Evolutionary conservation across 92 coral and sea anemone genomes (phyloP), one percentile per base, ranked within the genome.

Genomic region (Porites cylindrica): DNA sequence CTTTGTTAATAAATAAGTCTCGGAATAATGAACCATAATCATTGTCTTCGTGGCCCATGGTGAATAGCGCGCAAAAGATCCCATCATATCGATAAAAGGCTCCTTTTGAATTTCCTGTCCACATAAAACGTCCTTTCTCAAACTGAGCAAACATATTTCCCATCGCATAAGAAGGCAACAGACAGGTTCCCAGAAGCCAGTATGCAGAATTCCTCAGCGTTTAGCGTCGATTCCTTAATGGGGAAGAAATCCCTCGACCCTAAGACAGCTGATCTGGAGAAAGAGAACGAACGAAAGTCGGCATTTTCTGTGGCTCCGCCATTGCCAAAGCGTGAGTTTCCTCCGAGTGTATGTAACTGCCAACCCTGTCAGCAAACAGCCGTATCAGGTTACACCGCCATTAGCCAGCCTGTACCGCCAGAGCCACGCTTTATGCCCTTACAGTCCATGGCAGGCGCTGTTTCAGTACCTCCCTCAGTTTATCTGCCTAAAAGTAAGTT

Each of bases 351-450:
- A 20, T 95, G 98, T 75, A 90, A 95, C 88, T 95, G 98, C 78
- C 98, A 95, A 32, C 98, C 98, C 5, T 95, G 98, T 70, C 98
- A 92, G 77, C 98, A 95, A 75, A 87, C 90, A 14, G 75, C 95
- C 32, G 82, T 91, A 65, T 14, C 95, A 23, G 93, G 93, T 10
- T 95, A 93, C 84, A 86, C 96, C 4, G 93, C 96, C 29, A 91
- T 95, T 7, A 93, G 94, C 65, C 98, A 95, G 61, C 74, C 89
- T 18, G 93, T 91, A 0, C 71, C 90, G 2, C 47, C 47, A 38
- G 96, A 94, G 10, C 93, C 94, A 6, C 90, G 98, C 14, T 95
- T 95, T 69, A 93, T 95, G 94, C 38, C 98, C 26, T 38, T 95
- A 6, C 98, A 95, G 60, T 77, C 96, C 13, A 91, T 95, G 86